Evolutionary conservation across 2,888 invertebrate genomes (phyloP), one percentile per base, ranked within the genome.

Genomic region (Ectemnius cavifrons): DNA sequence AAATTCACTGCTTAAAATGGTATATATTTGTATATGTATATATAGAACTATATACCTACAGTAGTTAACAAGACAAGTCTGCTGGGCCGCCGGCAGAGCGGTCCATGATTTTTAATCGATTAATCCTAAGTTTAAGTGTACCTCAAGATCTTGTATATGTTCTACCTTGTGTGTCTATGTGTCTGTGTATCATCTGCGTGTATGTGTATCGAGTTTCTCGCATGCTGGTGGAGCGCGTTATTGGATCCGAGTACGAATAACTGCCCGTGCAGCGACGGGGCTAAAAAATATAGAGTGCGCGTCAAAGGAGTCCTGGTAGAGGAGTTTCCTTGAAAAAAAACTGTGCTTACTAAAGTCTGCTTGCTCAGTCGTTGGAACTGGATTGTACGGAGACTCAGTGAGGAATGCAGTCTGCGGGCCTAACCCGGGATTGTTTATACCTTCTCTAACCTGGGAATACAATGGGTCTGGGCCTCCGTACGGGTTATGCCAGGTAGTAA

Each of bases 61-160:
- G 84, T 90, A 89, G 87, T 89, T 89, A 90, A 90, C 89, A 89
- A 89, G 88, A 88, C 87, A 89, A 89, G 85, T 89, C 85, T 84
- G 84, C 78, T 78, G 84, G 80, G 37, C 37, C 87, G 77, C 80
- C 81, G 78, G 56, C 78, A 84, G 82, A 81, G 80, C 78, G 72
- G 84, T 81, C 52, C 78, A 80, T 73, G 81, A 77, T 84, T 82
- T 81, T 84, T 82, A 84, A 85, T 86, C 80, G 83, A 87, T 87
- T 85, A 86, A 85, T 86, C 84, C 85, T 87, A 87, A 81, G 78
- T 80, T 86, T 76, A 83, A 87, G 85, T 37, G 85, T 85, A 86
- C 82, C 84, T 84, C 83, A 86, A 85, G 83, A 86, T 77, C 71
- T 64, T 74, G 60, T 71, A 71, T 75, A 73, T 75, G 60, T 72